These are phyloP conservation scores for Scytalopus superciliaris DNA, from an alignment of 2,113 vertebrate species.

Conservation along the genomic window DNA sequence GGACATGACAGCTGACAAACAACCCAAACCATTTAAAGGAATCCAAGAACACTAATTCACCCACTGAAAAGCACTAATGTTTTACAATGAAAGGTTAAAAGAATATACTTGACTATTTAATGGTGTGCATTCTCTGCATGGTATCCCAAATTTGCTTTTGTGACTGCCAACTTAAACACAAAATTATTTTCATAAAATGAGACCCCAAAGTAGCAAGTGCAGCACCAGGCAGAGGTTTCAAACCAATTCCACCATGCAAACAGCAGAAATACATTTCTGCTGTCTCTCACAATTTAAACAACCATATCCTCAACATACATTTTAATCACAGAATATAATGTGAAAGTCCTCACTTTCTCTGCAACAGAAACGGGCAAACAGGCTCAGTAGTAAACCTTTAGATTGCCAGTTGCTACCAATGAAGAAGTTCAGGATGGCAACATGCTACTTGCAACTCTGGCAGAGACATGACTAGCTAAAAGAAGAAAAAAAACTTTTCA, in stretches of 20 bases:
- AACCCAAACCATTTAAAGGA: not conserved
- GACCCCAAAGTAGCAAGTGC: not conserved
- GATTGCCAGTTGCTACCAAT: not conserved
- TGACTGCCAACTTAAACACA: not conserved
- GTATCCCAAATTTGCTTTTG: not conserved
- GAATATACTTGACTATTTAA: not conserved
- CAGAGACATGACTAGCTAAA: not conserved
- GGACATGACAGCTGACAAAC: not conserved
- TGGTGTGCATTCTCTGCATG: not conserved
- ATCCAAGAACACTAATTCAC: not conserved
- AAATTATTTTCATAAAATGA: not conserved
- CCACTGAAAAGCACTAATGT: not conserved
- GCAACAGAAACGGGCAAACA: not conserved
- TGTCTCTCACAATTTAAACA: not conserved
- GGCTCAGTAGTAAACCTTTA: not conserved
- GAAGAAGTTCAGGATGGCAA: not conserved
- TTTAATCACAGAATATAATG: not conserved
- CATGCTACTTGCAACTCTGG: not conserved
- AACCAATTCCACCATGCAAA: not conserved
- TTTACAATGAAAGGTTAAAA: not conserved
- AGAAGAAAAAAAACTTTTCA: not conserved
- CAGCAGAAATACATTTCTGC: not conserved
- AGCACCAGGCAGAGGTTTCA: not conserved
- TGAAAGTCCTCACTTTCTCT: not conserved
- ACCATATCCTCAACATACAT: not conserved